Conservation (phyloP, 2,797 vertebrate species). For the Artibeus jamaicensis region DNA sequence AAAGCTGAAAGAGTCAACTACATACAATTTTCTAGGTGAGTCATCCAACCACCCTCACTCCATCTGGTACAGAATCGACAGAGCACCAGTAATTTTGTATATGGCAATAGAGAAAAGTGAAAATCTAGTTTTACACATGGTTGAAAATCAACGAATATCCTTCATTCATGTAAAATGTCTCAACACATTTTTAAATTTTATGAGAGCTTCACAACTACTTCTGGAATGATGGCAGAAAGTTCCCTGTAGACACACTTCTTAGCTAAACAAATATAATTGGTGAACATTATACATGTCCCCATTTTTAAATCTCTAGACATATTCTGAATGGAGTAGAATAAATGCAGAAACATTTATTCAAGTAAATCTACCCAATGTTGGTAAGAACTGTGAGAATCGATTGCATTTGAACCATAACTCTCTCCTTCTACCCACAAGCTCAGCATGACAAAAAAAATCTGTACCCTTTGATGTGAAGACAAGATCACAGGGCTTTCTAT, state of each 20-base stretch:
- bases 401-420: neutral
- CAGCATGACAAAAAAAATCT: neutral
- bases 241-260: neutral
- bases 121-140: neutral
- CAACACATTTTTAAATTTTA: neutral
- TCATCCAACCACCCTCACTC: neutral
- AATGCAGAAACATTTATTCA: neutral
- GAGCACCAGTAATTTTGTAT: neutral
- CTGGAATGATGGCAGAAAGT: neutral
- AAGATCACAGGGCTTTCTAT: neutral
- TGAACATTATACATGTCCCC: neutral
- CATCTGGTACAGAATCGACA: neutral
- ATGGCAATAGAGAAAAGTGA: neutral
- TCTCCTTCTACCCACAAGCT: neutral
- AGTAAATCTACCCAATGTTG: neutral
- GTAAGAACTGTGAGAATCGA: neutral
- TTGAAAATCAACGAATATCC: neutral
- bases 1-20: neutral
- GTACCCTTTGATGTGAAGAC: neutral
- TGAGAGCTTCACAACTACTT: neutral
- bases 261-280: neutral
- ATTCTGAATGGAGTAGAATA: neutral
- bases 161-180: neutral
- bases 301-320: neutral
- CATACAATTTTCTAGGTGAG: neutral